Base-by-base conservation (phyloP, 2,113 vertebrate species). In the Sceloporus tristichus region DNA sequence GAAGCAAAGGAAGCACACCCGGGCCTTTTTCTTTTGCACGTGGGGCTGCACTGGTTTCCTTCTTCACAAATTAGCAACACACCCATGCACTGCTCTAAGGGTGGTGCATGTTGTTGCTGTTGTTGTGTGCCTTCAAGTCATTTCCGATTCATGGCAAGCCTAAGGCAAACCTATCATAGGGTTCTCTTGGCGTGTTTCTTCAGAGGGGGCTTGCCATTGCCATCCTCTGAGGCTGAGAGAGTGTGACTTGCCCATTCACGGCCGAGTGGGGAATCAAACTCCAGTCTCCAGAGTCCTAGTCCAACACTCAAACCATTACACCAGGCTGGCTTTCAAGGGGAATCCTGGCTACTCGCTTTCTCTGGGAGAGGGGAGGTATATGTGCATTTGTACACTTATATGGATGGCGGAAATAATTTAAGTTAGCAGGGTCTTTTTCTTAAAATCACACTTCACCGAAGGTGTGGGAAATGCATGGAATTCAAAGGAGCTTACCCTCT, bases 401-500 rank as follows among this genome's bases (percentile, higher is more conserved):
- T 21, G 62, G 71, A 40, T 71, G 66, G 42, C 5, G 53, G 8
- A 29, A 56, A 87, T 6, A 80, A 79, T 53, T 84, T 71, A 8
- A 16, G 18, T 21, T 84, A 76, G 34, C 21, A 81, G 19, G 6
- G 5, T 13, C 21, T 21, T 81, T 85, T 75, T 65, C 6, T 54
- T 62, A 23, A 21, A 62, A 38, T 16, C 27, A 53, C 62, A 65
- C 53, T 48, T 70, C n/a, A 78, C 3, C 56, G 73, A n/a, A 2
- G 40, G 10, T 34, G 65, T 8, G 34, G 14, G 53, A 40, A 78
- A 10, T 66, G 40, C 53, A 62, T 42, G 27, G 73, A 73, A 42
- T 83, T 88, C 48, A 77, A 70, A 88, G 40, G 8, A 38, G 42
- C 25, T 70, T 56, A 84, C 48, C 62, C 48, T 25, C 78, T 83